Percentiles rank a stretch among this genome's conserved stretches.
phyloP scores from a whole-genome alignment of 2,113 vertebrate genomes.

The Nannospalax galili region DNA sequence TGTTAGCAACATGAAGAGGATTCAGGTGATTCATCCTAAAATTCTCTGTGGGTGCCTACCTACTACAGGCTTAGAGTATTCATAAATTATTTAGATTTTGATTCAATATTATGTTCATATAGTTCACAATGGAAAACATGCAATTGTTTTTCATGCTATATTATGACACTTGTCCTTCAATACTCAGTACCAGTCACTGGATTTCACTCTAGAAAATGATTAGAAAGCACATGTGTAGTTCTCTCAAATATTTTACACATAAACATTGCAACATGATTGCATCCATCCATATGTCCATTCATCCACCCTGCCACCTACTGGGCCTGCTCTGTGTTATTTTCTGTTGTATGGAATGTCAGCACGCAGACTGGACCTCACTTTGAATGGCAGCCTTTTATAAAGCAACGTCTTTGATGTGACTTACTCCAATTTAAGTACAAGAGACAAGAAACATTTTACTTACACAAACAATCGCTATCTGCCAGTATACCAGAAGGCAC shows the following conservation, averaged over 20 bases:
- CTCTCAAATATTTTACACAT: background rate
- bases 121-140: background rate
- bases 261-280: background rate
- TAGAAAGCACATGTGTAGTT: background rate
- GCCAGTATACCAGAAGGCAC: background rate
- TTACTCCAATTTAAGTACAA: background rate
- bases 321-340: background rate
- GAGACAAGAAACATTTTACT: background rate
- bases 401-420: background rate
- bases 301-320: background rate
- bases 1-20: background rate
- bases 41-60: background rate
- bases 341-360: background rate
- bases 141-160: background rate
- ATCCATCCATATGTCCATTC: too few species aligned
- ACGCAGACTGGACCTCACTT: background rate
- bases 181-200: background rate
- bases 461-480: background rate
- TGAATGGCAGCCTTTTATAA: background rate
- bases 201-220: background rate
- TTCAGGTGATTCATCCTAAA: background rate
- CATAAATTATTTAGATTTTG: background rate
- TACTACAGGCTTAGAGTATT: background rate
- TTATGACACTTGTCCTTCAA: background rate
- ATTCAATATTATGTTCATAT: background rate